Evolutionary conservation across 1,140 invertebrate genomes (phyloP).

Genomic region (Calosoma granatense): DNA sequence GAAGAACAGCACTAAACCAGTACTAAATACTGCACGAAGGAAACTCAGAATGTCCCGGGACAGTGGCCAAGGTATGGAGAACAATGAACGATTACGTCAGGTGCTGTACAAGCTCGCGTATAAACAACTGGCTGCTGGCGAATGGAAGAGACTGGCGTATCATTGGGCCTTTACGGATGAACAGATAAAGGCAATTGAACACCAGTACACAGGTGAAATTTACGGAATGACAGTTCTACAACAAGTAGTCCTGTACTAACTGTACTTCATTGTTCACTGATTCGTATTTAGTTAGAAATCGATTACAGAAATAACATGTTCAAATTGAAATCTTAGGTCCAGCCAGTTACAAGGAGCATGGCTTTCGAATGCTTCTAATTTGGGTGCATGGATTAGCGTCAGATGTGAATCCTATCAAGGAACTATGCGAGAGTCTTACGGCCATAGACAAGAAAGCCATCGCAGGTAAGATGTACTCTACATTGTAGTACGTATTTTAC

Average conservation of each 20-base stretch:
- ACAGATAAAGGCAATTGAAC: constrained; percentile 62
- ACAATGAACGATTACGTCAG: constrained; percentile 37
- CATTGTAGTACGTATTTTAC: not conserved
- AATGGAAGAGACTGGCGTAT: constrained; percentile 61
- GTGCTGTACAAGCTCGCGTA: constrained; percentile 59
- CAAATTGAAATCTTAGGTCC: constrained; percentile 49
- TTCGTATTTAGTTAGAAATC: not conserved
- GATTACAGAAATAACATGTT: constrained; percentile 13
- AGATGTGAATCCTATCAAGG: constrained; percentile 49
- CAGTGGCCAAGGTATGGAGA: constrained; percentile 23
- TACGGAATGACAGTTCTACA: too few relatives aligned
- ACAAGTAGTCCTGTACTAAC: too few relatives aligned
- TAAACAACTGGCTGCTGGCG: constrained; percentile 50
- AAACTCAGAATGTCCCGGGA: constrained; percentile 30
- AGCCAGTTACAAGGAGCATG: constrained; percentile 65
- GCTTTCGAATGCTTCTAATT: constrained; percentile 57
- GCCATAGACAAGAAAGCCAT: constrained; percentile 50
- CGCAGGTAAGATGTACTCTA: constrained; percentile 32
- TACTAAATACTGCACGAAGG: constrained; percentile 25
- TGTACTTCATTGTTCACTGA: too few relatives aligned
- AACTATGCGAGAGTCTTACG: constrained; percentile 53
- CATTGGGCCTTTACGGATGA: constrained; percentile 64
- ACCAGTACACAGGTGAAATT: constrained; percentile 68
- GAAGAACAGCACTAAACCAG: constrained; percentile 23
- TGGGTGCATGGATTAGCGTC: constrained; percentile 55